Conservation (phyloP, 1,140 invertebrate genomes). For the Platyscapa corneri region DNA sequence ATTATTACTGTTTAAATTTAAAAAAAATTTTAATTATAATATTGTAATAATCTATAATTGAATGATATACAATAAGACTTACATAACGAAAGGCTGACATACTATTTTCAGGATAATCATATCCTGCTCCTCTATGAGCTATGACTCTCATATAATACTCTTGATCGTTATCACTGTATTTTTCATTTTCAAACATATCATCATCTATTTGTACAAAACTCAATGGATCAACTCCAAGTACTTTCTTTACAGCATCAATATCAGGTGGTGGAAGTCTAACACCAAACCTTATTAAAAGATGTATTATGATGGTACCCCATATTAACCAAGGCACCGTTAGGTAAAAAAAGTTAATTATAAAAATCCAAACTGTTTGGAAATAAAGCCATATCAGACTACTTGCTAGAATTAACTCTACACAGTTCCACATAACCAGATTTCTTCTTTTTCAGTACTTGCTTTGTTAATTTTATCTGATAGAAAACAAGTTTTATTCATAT, state of each 20-base stretch:
- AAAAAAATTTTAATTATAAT: neutral
- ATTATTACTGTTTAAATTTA: no score
- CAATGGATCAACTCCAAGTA: slow-evolving; percentile 71
- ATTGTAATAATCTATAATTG: neutral
- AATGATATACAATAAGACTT: slow-evolving; percentile 60
- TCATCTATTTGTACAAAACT: slow-evolving; percentile 53
- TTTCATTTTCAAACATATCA: slow-evolving; percentile 50
- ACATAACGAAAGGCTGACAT: slow-evolving; percentile 81
- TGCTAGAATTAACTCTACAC: slow-evolving; percentile 57
- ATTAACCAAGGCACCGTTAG: slow-evolving; percentile 65
- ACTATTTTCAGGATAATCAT: slow-evolving; percentile 85
- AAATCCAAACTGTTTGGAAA: slow-evolving; percentile 56
- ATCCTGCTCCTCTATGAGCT: slow-evolving; percentile 81
- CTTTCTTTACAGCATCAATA: slow-evolving; percentile 63
- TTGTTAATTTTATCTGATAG: neutral
- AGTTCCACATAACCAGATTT: slow-evolving; percentile 41
- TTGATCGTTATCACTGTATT: slow-evolving; percentile 58
- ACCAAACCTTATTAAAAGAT: slow-evolving; percentile 56
- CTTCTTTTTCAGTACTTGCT: neutral
- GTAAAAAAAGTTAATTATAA: slow-evolving; percentile 60
- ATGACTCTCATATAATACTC: slow-evolving; percentile 75
- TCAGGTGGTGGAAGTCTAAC: slow-evolving; percentile 65
- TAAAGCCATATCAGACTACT: slow-evolving; percentile 62
- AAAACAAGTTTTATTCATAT: neutral
- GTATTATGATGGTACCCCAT: slow-evolving; percentile 60